phyloP scores from a whole-genome alignment of 2,113 vertebrate species.

The Alethe diademata region DNA sequence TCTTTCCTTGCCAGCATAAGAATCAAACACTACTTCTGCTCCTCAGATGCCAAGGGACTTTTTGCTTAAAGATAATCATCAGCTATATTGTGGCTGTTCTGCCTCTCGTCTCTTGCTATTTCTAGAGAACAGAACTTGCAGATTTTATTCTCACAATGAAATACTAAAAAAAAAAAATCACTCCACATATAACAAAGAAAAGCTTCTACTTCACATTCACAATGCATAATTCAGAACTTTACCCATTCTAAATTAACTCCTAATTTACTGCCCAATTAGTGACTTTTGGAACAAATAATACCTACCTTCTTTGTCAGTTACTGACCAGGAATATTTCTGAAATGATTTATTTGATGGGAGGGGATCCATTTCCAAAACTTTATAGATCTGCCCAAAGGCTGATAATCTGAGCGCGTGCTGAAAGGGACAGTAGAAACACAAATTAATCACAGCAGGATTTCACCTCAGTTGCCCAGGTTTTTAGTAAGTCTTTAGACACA shows the following conservation, averaged over 20 bases:
- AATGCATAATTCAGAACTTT: background rate
- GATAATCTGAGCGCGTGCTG: constrained; percentile 94
- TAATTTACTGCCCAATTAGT: background rate
- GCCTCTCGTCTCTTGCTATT: background rate
- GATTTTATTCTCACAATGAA: background rate
- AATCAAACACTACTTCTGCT: background rate
- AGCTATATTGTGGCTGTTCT: background rate
- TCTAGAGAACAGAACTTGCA: background rate
- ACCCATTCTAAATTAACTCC: background rate
- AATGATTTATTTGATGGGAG: constrained; percentile 95
- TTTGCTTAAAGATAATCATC: background rate
- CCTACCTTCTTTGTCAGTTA: constrained; percentile 94
- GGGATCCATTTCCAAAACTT: constrained; percentile 97
- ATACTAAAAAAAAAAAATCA: background rate
- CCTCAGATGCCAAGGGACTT: background rate
- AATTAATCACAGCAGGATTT: background rate
- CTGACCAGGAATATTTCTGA: constrained; percentile 94
- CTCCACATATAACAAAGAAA: background rate
- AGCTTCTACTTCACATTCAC: background rate
- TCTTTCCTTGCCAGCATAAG: background rate
- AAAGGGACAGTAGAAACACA: constrained; percentile 9
- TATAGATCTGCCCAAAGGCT: constrained; percentile 98
- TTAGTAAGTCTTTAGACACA: background rate
- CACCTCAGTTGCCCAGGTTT: background rate
- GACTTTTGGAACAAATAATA: background rate